Evolutionary conservation across 1,140 invertebrate genomes (phyloP).

Genomic region (Papilio aristodemus): DNA sequence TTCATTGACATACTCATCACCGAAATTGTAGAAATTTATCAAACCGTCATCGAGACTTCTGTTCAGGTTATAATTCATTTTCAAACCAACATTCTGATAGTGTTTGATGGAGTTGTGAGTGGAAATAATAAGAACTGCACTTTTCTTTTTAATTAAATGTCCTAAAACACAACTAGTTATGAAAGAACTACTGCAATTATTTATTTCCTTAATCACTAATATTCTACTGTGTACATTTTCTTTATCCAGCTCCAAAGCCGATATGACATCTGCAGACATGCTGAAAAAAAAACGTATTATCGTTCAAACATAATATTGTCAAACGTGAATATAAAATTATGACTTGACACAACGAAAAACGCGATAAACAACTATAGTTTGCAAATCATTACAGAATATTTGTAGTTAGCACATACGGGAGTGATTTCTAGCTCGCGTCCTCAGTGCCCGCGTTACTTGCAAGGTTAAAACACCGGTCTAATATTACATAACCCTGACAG

Average conservation of each 20-base stretch:
- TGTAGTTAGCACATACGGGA: constrained; percentile 26
- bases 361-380: constrained; percentile 25
- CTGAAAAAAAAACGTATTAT: constrained; percentile 51
- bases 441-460: constrained; percentile 32
- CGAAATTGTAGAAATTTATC: constrained; percentile 76
- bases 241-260: constrained; percentile 83
- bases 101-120: constrained; percentile 86
- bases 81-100: constrained; percentile 86
- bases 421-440: constrained; percentile 19
- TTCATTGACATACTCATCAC: constrained; percentile 73
- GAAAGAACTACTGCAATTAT: constrained; percentile 86
- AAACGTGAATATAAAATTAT: constrained; percentile 15
- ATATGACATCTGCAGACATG: constrained; percentile 81
- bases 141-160: constrained; percentile 81
- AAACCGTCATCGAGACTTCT: constrained; percentile 79
- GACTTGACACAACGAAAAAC: neutral
- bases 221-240: constrained; percentile 78
- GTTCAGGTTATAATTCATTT: constrained; percentile 86
- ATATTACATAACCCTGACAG: constrained; percentile 32
- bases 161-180: constrained; percentile 83
- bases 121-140: constrained; percentile 82
- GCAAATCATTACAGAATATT: constrained; percentile 22
- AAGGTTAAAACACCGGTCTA: constrained; percentile 21
- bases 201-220: constrained; percentile 85
- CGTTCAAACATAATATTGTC: constrained; percentile 11